These are phyloP conservation scores for Phyllostomus discolor DNA, from an alignment of 2,113 vertebrate species.

Conservation along the genomic window DNA sequence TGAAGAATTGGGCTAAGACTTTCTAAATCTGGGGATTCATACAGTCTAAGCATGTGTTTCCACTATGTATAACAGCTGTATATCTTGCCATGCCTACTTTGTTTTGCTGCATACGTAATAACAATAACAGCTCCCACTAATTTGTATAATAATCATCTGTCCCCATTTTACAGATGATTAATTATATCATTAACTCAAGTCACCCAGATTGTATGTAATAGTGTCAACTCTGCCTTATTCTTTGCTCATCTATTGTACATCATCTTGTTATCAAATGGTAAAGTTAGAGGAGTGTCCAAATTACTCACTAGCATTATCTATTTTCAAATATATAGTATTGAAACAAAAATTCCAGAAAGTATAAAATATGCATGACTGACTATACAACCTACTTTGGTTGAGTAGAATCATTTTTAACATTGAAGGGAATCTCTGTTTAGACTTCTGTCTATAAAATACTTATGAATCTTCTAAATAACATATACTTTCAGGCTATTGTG, in stretches of 20 bases:
- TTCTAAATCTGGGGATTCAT: not conserved
- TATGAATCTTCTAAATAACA: not conserved
- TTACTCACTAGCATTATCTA: not conserved
- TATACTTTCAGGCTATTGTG: not conserved
- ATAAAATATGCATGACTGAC: rapidly evolving
- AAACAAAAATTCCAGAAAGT: not conserved
- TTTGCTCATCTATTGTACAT: not conserved
- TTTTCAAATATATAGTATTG: not conserved
- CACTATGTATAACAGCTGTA: rapidly evolving
- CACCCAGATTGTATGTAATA: too few relatives aligned
- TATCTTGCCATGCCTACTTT: not conserved
- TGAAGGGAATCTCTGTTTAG: not conserved
- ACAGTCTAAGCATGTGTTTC: not conserved
- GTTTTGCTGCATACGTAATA: not conserved
- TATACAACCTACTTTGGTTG: not conserved
- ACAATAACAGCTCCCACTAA: not conserved
- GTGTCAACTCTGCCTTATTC: not conserved
- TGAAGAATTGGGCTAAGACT: not conserved
- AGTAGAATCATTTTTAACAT: not conserved
- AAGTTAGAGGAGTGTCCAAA: not conserved
- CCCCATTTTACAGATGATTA: not conserved
- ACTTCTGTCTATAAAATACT: not conserved
- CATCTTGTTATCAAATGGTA: not conserved
- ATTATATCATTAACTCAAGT: not conserved
- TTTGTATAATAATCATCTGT: not conserved